Conservation (phyloP, 2,113 vertebrate genomes). For the Colossoma macropomum region DNA sequence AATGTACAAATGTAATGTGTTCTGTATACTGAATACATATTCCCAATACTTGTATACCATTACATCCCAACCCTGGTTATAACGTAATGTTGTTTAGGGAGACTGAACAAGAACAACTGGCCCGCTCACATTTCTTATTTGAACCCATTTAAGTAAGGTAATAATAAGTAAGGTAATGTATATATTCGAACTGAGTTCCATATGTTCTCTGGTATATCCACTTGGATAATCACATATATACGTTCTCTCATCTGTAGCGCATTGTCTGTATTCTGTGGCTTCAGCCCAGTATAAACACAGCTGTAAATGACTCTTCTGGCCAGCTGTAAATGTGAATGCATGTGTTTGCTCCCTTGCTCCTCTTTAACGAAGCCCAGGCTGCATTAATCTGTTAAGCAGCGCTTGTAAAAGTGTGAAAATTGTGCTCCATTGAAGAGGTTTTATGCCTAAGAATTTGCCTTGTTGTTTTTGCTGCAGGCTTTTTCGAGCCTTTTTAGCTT, state of each 20-base stretch:
- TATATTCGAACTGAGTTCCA: too few species aligned
- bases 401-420: constrained; percentile 42
- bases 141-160: too few species aligned
- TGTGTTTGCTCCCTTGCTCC: constrained; percentile 36
- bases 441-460: constrained; percentile 7
- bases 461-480: background rate
- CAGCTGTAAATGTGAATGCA: constrained; percentile 54
- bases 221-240: constrained; percentile 40
- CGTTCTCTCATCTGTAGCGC: constrained; percentile 34
- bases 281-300: constrained; percentile 58
- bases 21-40: too few species aligned
- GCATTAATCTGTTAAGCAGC: constrained; percentile 46
- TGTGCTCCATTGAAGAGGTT: background rate
- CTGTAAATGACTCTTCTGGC: constrained; percentile 53
- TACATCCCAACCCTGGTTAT: too few species aligned
- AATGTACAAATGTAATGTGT: too few species aligned
- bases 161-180: too few species aligned
- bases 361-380: constrained; percentile 47
- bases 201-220: constrained; percentile 26
- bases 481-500: background rate
- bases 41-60: too few species aligned
- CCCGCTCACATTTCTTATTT: too few species aligned
- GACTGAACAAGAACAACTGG: too few species aligned
- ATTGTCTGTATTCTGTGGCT: constrained; percentile 50
- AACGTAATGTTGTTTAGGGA: too few species aligned